phyloP scores from a whole-genome alignment of 37 sponge, comb jelly and placozoan genomes.

The Geodia barretti region DNA sequence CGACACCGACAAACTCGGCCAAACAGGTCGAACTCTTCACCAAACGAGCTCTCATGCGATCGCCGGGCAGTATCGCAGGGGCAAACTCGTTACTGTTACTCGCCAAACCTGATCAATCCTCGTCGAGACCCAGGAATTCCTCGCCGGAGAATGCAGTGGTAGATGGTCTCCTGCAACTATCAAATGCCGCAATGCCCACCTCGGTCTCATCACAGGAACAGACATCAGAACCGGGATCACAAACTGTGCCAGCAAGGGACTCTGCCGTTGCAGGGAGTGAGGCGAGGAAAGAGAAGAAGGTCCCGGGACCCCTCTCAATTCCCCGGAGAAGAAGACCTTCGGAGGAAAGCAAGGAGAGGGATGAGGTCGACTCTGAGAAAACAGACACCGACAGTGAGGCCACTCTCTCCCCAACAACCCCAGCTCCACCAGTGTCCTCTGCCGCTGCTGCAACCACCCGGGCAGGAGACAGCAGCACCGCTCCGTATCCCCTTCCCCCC shows the following conservation, averaged over 20 bases:
- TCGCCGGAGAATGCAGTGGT: slow-evolving; percentile 7
- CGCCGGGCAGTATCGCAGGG: slow-evolving; percentile 36
- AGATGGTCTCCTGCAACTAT: slow-evolving; percentile 28
- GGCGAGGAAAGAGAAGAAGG: not conserved
- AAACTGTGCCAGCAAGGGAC: not conserved
- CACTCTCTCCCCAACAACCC: slow-evolving; percentile 35
- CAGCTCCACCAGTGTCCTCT: not conserved
- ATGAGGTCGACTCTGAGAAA: slow-evolving; percentile 11
- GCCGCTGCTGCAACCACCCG: not conserved
- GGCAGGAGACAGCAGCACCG: not conserved
- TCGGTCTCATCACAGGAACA: not conserved
- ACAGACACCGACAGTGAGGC: slow-evolving; percentile 53
- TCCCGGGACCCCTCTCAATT: too few species aligned
- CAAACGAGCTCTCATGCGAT: not conserved
- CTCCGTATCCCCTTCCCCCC: not conserved
- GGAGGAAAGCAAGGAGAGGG: not conserved
- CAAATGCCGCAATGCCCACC: too few species aligned
- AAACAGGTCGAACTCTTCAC: not conserved
- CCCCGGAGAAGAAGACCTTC: not conserved
- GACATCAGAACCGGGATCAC: not conserved
- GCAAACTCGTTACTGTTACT: slow-evolving; percentile 41
- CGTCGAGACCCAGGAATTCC: not conserved
- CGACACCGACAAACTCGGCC: too few species aligned
- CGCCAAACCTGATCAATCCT: slow-evolving; percentile 1
- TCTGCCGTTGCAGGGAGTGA: not conserved